Base-by-base conservation (phyloP, 2,797 vertebrate genomes). In the Margarornis squamiger region DNA sequence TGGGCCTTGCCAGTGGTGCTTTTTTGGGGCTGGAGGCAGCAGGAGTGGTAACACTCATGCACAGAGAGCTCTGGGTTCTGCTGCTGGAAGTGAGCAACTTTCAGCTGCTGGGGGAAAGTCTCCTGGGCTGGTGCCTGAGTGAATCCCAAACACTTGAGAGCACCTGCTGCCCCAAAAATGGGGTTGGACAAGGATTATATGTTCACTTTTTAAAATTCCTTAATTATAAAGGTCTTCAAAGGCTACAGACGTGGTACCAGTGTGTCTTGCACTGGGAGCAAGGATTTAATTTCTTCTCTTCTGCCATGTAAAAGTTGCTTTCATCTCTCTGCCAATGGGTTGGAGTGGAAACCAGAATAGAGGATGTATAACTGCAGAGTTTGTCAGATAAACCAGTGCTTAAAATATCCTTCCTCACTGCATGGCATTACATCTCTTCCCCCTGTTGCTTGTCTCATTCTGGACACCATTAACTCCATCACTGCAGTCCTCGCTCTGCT, bases 331-430 rank as follows among this genome's bases (percentile, higher is more conserved):
- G 54, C 79, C 83, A 83, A 46, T 38, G 72, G 52, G 66, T 58
- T 82, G 62, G 1, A 0, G 54, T 58, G 57, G 36, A 80, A 71
- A 90, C 57, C 41, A 12, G 67, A 89, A 55, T 16, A 11, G 43
- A 45, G 65, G 58, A 57, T 54, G 12, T 68, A 1, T n/a, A 91
- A 51, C 43, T 74, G 72, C 75, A 71, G 72, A 19, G 48, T 66
- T 76, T 93, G 66, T 91, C 84, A 95, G 89, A 70, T 43, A 89
- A 92, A 82, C 10, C 72, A 75, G 72, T 21, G 41, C 68, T 95
- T 91, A 77, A 95, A 91, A 75, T 34, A 72, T 75, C 46, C 70
- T 34, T 78, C 29, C 54, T 83, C 23, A 0, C 89, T 92, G 62
- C 78, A 90, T 62, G 46, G 87, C 87, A 58, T 95, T 74, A 49